Evolutionary conservation across 2,888 invertebrate species (phyloP).

Genomic region (Parnassius apollo): DNA sequence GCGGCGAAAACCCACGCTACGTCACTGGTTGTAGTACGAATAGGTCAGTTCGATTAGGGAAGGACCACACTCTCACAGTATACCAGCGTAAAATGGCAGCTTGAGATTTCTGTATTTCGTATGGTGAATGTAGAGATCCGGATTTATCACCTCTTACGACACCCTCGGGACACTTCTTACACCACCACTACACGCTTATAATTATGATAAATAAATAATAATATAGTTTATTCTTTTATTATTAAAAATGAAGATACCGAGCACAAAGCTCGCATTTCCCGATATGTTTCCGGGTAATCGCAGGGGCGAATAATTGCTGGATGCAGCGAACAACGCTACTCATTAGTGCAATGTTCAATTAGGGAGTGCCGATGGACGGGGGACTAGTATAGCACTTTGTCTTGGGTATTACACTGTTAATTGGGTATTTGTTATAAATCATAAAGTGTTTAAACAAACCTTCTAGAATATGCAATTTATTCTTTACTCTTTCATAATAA

Average conservation of each 20-base stretch:
- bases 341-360: slow-evolving; percentile 80
- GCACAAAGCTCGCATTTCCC: slow-evolving; percentile 56
- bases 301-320: slow-evolving; percentile 70
- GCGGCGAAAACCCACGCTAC: no score
- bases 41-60: no score
- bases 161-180: no score
- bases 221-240: slow-evolving; percentile 31
- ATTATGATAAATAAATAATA: slow-evolving; percentile 25
- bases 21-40: no score
- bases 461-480: not conserved
- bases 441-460: not conserved
- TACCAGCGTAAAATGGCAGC: no score
- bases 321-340: slow-evolving; percentile 75
- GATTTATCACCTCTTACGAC: no score
- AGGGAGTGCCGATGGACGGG: slow-evolving; percentile 59
- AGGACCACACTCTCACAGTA: no score
- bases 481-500: no score
- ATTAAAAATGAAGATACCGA: slow-evolving; percentile 44
- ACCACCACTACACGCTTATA: no score
- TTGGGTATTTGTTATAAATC: slow-evolving; percentile 36
- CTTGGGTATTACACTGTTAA: slow-evolving; percentile 33
- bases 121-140: no score
- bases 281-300: slow-evolving; percentile 67
- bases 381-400: slow-evolving; percentile 31
- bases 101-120: no score